Evolutionary conservation across 2,113 vertebrate genomes (phyloP).

Genomic region (Lates calcarifer): DNA sequence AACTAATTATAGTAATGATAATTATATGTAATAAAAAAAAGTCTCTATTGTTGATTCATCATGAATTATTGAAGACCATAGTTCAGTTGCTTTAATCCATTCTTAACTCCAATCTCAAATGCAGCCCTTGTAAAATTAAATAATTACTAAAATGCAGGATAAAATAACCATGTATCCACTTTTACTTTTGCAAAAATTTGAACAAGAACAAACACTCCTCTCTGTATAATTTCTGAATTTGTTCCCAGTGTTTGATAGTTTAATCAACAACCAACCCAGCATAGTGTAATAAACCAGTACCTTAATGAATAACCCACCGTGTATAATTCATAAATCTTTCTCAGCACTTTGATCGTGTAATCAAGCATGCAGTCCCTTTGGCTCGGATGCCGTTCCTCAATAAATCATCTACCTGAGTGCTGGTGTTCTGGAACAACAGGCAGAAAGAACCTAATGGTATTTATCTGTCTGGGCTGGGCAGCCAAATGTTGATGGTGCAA

Average conservation of each 20-base stretch:
- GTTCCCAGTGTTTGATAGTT: conserved; percentile 8
- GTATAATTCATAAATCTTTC: conserved; percentile 37
- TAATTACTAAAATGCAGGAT: background rate
- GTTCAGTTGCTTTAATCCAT: background rate
- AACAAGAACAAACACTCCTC: background rate
- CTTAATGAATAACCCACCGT: background rate
- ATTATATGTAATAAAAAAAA: conserved; percentile 3
- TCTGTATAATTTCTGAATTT: conserved; percentile 24
- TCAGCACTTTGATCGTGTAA: conserved; percentile 32
- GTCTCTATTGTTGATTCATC: background rate
- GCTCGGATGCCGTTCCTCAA: background rate
- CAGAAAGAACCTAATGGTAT: background rate
- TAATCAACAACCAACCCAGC: conserved; percentile 6
- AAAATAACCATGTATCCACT: background rate
- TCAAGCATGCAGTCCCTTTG: background rate
- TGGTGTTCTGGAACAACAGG: conserved; percentile 35
- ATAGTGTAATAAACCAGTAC: background rate
- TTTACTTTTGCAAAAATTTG: background rate
- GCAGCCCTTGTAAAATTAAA: background rate
- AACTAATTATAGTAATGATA: background rate
- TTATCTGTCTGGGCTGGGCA: conserved; percentile 19
- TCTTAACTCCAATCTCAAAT: background rate
- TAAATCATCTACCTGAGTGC: conserved; percentile 34
- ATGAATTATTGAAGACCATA: background rate
- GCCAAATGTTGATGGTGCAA: background rate